Evolutionary conservation across 2,113 vertebrate genomes (phyloP), one percentile per base, ranked within the genome.

Genomic region (Choloepus hoffmanni): DNA sequence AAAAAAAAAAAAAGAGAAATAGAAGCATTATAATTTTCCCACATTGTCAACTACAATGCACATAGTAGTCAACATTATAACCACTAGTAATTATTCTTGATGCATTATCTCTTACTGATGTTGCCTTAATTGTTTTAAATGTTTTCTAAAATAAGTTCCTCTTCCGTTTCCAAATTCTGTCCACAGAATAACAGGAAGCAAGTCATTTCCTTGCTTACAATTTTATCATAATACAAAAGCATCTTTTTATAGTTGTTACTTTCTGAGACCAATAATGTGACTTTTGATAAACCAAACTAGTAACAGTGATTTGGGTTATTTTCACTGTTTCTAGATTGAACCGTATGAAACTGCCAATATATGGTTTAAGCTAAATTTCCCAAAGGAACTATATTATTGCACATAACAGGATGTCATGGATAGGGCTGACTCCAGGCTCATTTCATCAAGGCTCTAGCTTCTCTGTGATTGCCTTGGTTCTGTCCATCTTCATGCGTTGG

Each of bases 141-240:
- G 36, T 84, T 77, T 94, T 94, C 74, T 87, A 95, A 92, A 96
- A 92, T 95, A 90, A 88, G 82, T 88, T 81, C 50, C 40, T 55
- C 43, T 93, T 87, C 68, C 70, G 60, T 89, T 95, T 90, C 77
- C 11, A 90, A 79, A 93, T 77, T 91, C 40, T 62, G 1, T 86
- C 62, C 26, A 79, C 30, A 88, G 65, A 93, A 88, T 90, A 74
- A 79, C 48, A 89, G 87, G 83, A 97, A 94, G 13, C 45, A 94
- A 92, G 36, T 89, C 36, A 90, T 96, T 96, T 94, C 86, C 91
- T 88, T 90, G 33, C 70, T 84, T 88, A 81, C 2, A 72, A 24
- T 94, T 95, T 92, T 60, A 92, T 74, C 82, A 68, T 16, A 72
- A 68, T 53, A 24, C 87, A 63, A 79, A 90, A 28, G 30, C 70